Evolutionary conservation across 2,797 vertebrate genomes (phyloP).

Genomic region (Thripadectes ignobilis): DNA sequence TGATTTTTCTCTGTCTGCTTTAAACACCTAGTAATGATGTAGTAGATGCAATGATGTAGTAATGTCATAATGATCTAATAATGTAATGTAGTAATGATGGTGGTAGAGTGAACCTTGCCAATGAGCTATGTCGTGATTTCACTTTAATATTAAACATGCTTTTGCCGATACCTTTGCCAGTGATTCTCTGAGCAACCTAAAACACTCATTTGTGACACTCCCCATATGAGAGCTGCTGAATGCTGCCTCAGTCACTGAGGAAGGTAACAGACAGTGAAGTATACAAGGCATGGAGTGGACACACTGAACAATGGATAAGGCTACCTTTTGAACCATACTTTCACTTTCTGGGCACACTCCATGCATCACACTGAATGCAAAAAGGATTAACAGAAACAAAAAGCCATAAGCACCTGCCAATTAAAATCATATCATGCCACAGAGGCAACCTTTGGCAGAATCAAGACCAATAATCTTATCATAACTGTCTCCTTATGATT

Average conservation of each 20-base stretch:
- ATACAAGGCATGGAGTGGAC: background rate
- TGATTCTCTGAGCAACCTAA: background rate
- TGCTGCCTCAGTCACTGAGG: background rate
- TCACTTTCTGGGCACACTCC: background rate
- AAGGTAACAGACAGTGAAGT: background rate
- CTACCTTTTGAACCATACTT: background rate
- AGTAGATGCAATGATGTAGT: background rate
- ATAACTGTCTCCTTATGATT: background rate
- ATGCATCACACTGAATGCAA: background rate
- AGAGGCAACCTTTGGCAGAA: background rate
- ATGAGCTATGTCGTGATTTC: background rate
- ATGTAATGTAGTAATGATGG: background rate
- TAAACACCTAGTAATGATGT: background rate
- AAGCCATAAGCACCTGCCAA: background rate
- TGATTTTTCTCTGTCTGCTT: background rate
- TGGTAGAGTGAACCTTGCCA: background rate
- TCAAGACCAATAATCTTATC: background rate
- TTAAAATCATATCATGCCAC: background rate
- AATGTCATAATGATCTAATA: background rate
- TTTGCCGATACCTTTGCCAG: background rate
- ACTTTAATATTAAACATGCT: background rate
- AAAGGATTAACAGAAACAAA: background rate
- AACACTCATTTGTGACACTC: rapidly evolving
- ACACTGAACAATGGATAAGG: background rate
- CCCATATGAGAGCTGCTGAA: background rate